Conservation (phyloP, 1,140 invertebrate genomes). For the Zaprionus vittiger region DNA sequence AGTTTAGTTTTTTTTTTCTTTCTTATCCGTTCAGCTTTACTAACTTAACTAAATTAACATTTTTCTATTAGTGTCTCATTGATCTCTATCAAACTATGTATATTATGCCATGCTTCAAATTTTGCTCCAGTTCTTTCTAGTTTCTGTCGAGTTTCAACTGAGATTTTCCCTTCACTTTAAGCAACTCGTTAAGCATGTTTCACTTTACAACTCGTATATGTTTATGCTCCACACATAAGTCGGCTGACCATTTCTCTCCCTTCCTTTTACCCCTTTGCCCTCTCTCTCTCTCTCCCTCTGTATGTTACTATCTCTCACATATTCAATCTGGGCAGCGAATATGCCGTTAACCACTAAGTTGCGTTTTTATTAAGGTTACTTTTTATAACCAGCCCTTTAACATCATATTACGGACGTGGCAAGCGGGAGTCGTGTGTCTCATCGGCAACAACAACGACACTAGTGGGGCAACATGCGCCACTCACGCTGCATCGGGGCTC, state of each 20-base stretch:
- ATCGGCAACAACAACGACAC: conserved; percentile 81
- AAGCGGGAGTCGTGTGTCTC: conserved; percentile 83
- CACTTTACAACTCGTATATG: background rate
- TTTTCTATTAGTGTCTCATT: no score
- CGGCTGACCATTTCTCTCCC: background rate
- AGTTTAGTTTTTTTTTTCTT: no score
- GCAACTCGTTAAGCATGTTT: background rate
- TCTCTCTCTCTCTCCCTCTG: background rate
- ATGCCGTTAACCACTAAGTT: conserved; percentile 2
- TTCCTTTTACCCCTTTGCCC: background rate
- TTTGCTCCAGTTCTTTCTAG: background rate
- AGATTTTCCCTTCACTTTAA: background rate
- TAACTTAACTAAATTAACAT: no score
- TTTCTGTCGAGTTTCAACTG: background rate
- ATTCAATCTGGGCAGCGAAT: conserved; percentile 9
- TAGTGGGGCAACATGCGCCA: conserved; percentile 74
- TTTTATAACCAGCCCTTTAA: conserved; percentile 68
- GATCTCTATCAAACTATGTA: no score
- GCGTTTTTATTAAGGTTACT: conserved; percentile 23
- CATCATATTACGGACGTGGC: conserved; percentile 79
- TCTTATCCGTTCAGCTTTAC: no score
- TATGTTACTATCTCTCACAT: background rate
- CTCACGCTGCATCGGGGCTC: conserved; percentile 71
- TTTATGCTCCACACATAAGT: conserved; percentile 6
- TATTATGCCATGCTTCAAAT: no score